Evolutionary conservation across 2,113 vertebrate species (phyloP), one percentile per base, ranked within the genome.

Genomic region (Phycodurus eques): DNA sequence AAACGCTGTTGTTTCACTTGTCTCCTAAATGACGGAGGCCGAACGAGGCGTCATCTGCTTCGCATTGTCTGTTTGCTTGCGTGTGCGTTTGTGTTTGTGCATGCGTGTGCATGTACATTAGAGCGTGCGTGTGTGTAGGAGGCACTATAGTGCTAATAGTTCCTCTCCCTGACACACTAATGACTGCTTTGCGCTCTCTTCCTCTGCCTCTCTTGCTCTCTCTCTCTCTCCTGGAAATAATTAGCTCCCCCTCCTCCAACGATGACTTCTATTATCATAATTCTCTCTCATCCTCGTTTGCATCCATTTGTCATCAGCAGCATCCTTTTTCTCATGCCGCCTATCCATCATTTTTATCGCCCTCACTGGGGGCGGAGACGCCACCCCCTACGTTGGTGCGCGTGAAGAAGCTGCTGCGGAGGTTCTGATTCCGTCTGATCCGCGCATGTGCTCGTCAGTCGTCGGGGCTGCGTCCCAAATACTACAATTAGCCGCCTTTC

Each of bases 161-260:
- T 68, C 53, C 46, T 70, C 78, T 86, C 73, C 27, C 81, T 89
- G 90, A 89, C 88, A 90, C 77, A 79, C 80, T 90, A 91, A 91
- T 91, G 86, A 90, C 83, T 83, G 84, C 82, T 84, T 84, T 84
- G 74, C 71, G 83, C 80, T 81, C 51, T 46, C 39, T 51, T 68
- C 60, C 54, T 66, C 66, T 64, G 31, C 0, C 69, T 70, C 44
- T 42, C 43, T 60, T 67, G 57, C 57, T 60, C 67, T 63, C 70
- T 43, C 42, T 73, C 61, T 44, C 72, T 27, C 9, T 83, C 71
- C 74, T 73, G 81, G 70, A 85, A 85, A 81, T 86, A 80, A 86
- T 86, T 77, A 87, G 79, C 80, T 75, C 74, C 73, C 61, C 42
- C 35, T 56, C 67, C 70, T 71, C 67, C 76, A 72, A 72, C 81